A percentile compares a stretch with the other conserved stretches of the same genome.
phyloP scores from a whole-genome alignment of 2,797 vertebrate species.

The Myotis pilosus region DNA sequence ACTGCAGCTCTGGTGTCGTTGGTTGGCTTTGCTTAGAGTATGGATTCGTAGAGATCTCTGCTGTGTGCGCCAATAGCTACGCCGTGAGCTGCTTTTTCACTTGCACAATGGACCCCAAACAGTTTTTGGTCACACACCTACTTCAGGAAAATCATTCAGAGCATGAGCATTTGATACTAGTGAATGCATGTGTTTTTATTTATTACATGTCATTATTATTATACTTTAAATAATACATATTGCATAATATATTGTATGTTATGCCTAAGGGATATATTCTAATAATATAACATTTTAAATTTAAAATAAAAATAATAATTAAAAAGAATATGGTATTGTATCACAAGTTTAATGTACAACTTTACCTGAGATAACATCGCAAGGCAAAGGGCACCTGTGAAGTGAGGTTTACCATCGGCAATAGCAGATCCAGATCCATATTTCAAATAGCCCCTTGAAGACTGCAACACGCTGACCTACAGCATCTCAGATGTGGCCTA shows the following conservation, averaged over 20 bases:
- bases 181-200: neutral
- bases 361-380: neutral
- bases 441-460: neutral
- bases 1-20: neutral
- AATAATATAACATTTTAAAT: neutral
- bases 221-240: neutral
- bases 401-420: neutral
- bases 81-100: neutral
- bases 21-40: neutral
- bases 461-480: neutral
- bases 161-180: neutral
- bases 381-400: neutral
- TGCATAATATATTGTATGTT: neutral
- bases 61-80: neutral
- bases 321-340: neutral
- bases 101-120: neutral
- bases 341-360: neutral
- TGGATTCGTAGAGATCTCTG: neutral
- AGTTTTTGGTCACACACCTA: neutral
- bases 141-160: conserved; percentile 18
- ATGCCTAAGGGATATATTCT: neutral
- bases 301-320: neutral
- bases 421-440: neutral
- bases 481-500: neutral
- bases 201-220: neutral